These are phyloP conservation scores for Aricia agestis DNA, from an alignment of 1,140 invertebrate genomes.

Conservation along the genomic window DNA sequence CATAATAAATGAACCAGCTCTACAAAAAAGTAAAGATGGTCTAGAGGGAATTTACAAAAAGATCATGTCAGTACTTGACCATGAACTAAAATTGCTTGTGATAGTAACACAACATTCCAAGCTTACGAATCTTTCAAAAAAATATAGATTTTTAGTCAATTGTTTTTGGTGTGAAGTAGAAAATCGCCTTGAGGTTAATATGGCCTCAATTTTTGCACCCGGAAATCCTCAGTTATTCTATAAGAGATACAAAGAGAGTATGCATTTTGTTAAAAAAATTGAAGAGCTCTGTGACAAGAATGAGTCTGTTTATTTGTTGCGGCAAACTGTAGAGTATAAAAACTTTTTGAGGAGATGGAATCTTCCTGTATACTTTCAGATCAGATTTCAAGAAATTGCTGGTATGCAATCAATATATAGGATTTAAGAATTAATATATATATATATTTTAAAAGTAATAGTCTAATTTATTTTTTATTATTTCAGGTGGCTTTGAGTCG, in stretches of 20 bases:
- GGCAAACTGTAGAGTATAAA: slow-evolving; percentile 81
- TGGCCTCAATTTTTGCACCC: slow-evolving; percentile 91
- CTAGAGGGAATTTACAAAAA: slow-evolving; percentile 85
- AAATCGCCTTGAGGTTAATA: slow-evolving; percentile 84
- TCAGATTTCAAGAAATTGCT: slow-evolving; percentile 94
- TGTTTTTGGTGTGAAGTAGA: slow-evolving; percentile 93
- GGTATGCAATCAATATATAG: slow-evolving; percentile 47
- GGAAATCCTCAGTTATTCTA: slow-evolving; percentile 94
- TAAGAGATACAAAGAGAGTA: slow-evolving; percentile 86
- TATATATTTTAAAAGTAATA: too few relatives aligned
- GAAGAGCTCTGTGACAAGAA: slow-evolving; percentile 81
- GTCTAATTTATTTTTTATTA: slow-evolving; percentile 21
- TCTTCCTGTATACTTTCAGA: slow-evolving; percentile 96
- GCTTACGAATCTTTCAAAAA: slow-evolving; percentile 78
- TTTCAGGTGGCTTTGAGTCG: slow-evolving; percentile 76
- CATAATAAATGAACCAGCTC: slow-evolving; percentile 84
- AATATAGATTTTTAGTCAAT: slow-evolving; percentile 91
- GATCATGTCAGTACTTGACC: slow-evolving; percentile 84
- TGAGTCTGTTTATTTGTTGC: slow-evolving; percentile 75
- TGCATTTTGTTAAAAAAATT: slow-evolving; percentile 87
- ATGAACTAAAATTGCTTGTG: slow-evolving; percentile 79
- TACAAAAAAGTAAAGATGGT: slow-evolving; percentile 83
- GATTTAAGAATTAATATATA: too few relatives aligned
- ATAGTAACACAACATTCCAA: slow-evolving; percentile 79
- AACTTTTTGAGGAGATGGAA: slow-evolving; percentile 93